Evolutionary conservation across 2,888 invertebrate genomes (phyloP), one percentile per base, ranked within the genome.

Genomic region (Lomographa bimaculata): DNA sequence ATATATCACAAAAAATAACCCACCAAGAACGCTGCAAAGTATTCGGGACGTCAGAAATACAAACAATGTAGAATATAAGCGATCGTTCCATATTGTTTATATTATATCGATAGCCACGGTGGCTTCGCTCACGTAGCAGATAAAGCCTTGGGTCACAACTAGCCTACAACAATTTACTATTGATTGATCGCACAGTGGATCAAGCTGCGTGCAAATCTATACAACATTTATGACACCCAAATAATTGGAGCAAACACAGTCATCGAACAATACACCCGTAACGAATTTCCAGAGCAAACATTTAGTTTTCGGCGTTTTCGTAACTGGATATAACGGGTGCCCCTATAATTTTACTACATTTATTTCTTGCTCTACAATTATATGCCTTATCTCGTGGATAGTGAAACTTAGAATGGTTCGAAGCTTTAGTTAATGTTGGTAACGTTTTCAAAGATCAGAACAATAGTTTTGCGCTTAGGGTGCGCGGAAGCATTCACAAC

Each of bases 241-340:
- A 77, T 73, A 71, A 76, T 75, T 73, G 75, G 69, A 67, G 64
- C 72, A 64, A 65, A 73, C 63, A 69, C 51, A 60, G 46, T 62
- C 54, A 53, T 68, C 62, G 49, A 75, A 76, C 67, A 77, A 81
- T 79, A 80, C 76, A 75, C 60, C 71, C 85, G 77, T 80, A 80
- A 85, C 87, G 86, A 85, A 89, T 89, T 86, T 89, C 73, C 81
- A 86, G 82, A 80, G 83, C 76, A 89, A 89, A 89, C 85, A 89
- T 80, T 53, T 78, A 76, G 64, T 74, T 70, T 71, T 67, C 61
- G 77, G 77, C 76, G 61, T 68, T 70, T 70, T 70, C 64, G 86
- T 76, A 84, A 87, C 79, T 74, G 64, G 81, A 85, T 70, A 68
- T 60, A 68, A 75, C 76, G 82, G 84, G 82, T 82, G 82, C 86